Evolutionary conservation across 2,797 vertebrate species (phyloP), one percentile per base, ranked within the genome.

Genomic region (Lateolabrax maculatus): DNA sequence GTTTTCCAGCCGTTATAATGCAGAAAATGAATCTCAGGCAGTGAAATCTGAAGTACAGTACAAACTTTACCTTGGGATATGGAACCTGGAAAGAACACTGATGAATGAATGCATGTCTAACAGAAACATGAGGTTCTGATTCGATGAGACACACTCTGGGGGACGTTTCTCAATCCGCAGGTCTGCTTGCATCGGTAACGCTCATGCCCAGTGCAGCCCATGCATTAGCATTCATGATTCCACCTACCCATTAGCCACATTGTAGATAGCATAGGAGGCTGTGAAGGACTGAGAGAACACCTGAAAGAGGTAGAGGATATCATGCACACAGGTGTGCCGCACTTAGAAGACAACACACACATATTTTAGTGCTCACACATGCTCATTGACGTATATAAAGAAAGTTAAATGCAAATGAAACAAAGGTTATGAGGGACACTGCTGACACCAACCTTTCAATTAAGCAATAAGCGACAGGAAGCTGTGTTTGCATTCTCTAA

Each of bases 241-340:
- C 89, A 96, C 96, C 94, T 96, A 96, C 96, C 96, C 96, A 93
- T 90, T 95, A 86, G 93, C 92, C 93, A 97, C 93, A 89, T 69
- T 94, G 95, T 95, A 95, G 94, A 96, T 93, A 84, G 94, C 91
- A 95, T 95, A 96, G 89, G 91, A 95, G 90, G 96, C 96, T 87
- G 93, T 95, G 95, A 95, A 96, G 93, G 96, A 96, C 93, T 96
- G 95, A 92, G 95, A 95, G 94, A 95, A 95, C 85, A 96, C 95
- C 96, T 97, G 94, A 84, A 95, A 92, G 86, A 92, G 91, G 94
- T 93, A 95, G 84, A 95, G 91, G 89, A 94, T 87, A 94, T 85
- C 88, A 89, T 93, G 91, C 94, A 85, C 84, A 92, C 78, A 90
- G 75, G 82, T 79, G 88, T 57, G 77, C 88, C 23, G 76, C 80